Percentiles rank a stretch among this genome's conserved stretches.
Conservation (phyloP, 2,113 vertebrate species). For the Epinephelus moara region DNA sequence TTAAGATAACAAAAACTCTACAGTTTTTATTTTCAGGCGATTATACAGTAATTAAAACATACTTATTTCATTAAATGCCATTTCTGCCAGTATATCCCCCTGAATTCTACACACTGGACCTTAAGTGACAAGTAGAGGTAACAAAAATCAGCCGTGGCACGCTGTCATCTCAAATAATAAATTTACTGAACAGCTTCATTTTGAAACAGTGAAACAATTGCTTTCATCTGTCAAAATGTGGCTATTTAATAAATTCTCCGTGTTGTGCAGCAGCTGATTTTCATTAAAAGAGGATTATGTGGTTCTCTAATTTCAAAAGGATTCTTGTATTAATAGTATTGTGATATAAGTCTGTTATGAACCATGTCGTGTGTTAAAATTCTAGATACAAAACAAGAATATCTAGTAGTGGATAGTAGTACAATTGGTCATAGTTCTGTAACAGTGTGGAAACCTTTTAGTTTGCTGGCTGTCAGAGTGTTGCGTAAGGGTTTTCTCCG, state of each 20-base stretch:
- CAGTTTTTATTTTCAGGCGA: too few relatives aligned
- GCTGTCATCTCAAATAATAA: not conserved
- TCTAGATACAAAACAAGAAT: not conserved
- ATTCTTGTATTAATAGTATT: slow-evolving; percentile 25
- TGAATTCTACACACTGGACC: not conserved
- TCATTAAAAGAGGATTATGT: slow-evolving; percentile 25
- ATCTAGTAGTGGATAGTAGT: not conserved
- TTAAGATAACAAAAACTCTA: too few relatives aligned
- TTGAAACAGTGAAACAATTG: not conserved
- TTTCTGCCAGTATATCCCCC: too few relatives aligned
- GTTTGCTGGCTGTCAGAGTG: not conserved
- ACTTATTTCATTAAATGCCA: too few relatives aligned
- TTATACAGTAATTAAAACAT: too few relatives aligned
- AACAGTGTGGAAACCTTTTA: not conserved
- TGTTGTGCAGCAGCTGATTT: slow-evolving; percentile 3
- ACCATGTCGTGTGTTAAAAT: not conserved
- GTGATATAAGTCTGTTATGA: not conserved
- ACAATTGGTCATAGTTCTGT: not conserved
- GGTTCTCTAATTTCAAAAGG: not conserved
- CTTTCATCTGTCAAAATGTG: not conserved
- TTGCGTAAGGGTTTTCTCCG: slow-evolving; percentile 27
- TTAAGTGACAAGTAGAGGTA: not conserved
- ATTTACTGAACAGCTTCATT: not conserved
- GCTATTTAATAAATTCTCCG: not conserved
- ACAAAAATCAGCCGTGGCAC: not conserved